Percentiles rank a stretch among this genome's conserved stretches.
phyloP scores from a whole-genome alignment of 1,140 invertebrate species.

The Tenebrio molitor region DNA sequence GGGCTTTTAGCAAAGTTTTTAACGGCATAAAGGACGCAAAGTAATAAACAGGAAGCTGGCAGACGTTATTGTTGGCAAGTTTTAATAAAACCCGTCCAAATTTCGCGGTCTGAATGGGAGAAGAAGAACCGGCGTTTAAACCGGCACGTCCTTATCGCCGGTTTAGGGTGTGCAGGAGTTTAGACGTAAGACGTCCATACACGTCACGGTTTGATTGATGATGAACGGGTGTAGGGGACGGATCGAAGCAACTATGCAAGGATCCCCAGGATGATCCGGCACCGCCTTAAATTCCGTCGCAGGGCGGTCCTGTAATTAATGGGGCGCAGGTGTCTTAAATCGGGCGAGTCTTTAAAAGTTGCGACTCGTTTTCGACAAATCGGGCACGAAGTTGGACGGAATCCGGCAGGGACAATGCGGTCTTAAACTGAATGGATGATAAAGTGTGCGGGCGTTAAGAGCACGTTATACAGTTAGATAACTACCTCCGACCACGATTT shows the following conservation, averaged over 20 bases:
- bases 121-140: not conserved
- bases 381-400: not conserved
- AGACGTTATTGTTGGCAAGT: not conserved
- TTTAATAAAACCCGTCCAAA: not conserved
- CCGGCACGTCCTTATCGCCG: conserved; percentile 1
- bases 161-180: not conserved
- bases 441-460: conserved; percentile 16
- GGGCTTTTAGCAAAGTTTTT: not conserved
- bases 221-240: conserved; percentile 6
- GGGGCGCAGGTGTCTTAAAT: too few species aligned
- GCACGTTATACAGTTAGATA: conserved; percentile 36
- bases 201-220: conserved; percentile 21
- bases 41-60: not conserved
- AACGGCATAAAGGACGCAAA: too few species aligned
- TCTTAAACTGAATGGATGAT: conserved; percentile 8
- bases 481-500: conserved; percentile 35
- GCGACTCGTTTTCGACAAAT: not conserved
- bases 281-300: too few species aligned
- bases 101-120: too few species aligned
- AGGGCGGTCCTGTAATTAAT: not conserved
- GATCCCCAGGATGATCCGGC: too few species aligned
- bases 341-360: too few species aligned
- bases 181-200: conserved; percentile 2
- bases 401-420: conserved; percentile 6
- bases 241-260: not conserved